phyloP scores from a whole-genome alignment of 2,113 vertebrate genomes.

The Tamias sibiricus region DNA sequence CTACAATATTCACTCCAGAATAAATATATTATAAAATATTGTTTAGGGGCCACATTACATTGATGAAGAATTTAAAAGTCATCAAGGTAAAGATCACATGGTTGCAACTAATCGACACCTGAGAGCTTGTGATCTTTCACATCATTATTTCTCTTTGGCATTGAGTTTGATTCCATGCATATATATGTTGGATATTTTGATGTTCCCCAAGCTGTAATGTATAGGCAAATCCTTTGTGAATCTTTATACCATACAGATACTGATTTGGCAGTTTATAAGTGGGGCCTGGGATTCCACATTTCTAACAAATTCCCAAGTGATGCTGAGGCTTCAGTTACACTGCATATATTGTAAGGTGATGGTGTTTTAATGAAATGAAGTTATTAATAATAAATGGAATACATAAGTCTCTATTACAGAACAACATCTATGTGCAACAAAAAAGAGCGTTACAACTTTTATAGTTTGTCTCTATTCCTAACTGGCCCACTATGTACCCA shows the following conservation, averaged over 20 bases:
- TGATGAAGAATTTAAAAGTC: background rate
- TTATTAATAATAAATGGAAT: background rate
- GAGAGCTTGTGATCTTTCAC: background rate
- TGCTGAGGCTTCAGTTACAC: background rate
- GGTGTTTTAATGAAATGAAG: conserved; percentile 3
- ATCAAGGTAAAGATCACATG: background rate
- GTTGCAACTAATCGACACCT: background rate
- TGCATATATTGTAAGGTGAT: background rate
- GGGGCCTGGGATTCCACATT: background rate
- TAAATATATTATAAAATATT: background rate
- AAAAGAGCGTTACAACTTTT: background rate
- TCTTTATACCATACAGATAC: conserved; percentile 25
- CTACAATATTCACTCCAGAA: background rate
- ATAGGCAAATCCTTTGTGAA: background rate
- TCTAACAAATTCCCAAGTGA: background rate
- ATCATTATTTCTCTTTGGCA: background rate
- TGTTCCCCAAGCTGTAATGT: background rate
- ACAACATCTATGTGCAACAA: background rate
- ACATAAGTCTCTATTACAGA: background rate
- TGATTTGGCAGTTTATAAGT: background rate
- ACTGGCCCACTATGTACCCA: no score
- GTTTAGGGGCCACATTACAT: background rate
- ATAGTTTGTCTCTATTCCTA: no score
- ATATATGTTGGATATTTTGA: background rate
- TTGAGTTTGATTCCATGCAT: background rate